Evolutionary conservation across 2,888 invertebrate species (phyloP), one percentile per base, ranked within the genome.

Genomic region (Mallateleia sp.): DNA sequence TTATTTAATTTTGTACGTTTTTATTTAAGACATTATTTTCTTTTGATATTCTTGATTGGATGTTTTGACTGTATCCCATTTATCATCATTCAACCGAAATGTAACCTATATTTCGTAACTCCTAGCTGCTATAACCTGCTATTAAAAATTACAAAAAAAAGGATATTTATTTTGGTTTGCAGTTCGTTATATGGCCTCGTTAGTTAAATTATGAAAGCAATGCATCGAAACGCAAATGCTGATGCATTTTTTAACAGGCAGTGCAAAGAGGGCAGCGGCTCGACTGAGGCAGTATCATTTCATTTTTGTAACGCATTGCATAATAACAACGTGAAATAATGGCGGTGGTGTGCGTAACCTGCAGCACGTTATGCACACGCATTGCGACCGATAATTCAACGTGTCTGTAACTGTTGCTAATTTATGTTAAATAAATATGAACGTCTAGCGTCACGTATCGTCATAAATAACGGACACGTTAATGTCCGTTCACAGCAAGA

Each of bases 391-490:
- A 88, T 88, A 88, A 89, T 74, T 83, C 84, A 86, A 67, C 74
- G 38, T 56, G 54, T 81, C 45, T 62, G 79, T 90, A 89, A 90
- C 84, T 75, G 84, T 87, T 81, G 87, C 84, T 91, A 89, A 90
- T 91, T 91, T 91, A 91, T 91, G 89, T 88, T 89, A 89, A 90
- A 91, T 89, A 90, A 89, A 89, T 89, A 90, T 91, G 89, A 89
- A 88, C 78, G 67, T 83, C 80, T 62, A 69, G 58, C 83, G 79
- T 77, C 82, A 67, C 87, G 88, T 89, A 88, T 85, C 81, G 78
- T 84, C 87, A 79, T 85, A 87, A 89, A 85, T 86, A 85, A 84
- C 72, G 67, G 82, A 45, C 64, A 82, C 74, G 72, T 82, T 82
- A 82, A 82, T 86, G 82, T 86, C 71, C 58, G 47, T 54, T 72